Conservation (phyloP, 2,888 invertebrate genomes). For the Oxyteleia sp. region DNA sequence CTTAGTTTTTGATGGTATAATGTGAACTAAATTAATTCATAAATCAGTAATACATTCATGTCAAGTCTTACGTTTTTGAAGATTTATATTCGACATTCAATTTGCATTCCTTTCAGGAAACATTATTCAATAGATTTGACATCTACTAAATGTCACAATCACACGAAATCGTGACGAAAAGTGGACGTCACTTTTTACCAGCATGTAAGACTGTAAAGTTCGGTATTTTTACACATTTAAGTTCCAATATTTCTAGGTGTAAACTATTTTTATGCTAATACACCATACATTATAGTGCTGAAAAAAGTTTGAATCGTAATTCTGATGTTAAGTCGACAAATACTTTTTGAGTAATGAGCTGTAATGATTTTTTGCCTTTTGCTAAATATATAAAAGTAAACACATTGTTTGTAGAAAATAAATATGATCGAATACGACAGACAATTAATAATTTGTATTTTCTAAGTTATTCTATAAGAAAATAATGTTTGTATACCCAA, state of each 20-base stretch:
- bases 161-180: conserved; percentile 41
- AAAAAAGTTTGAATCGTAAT: neutral
- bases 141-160: conserved; percentile 51
- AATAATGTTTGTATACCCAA: no score
- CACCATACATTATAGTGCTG: neutral
- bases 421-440: no score
- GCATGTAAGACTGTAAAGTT: conserved; percentile 2
- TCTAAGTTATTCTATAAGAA: no score
- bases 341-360: neutral
- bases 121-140: conserved; percentile 56
- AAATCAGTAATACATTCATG: conserved; percentile 37
- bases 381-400: no score
- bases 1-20: conserved; percentile 26
- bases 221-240: conserved; percentile 16
- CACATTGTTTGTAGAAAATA: no score
- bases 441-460: no score
- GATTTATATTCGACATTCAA: conserved; percentile 54
- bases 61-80: conserved; percentile 48
- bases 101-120: conserved; percentile 43
- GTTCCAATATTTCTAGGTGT: neutral
- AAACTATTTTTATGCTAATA: neutral
- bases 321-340: neutral
- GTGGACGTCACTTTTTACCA: conserved; percentile 44
- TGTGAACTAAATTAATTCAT: conserved; percentile 40
- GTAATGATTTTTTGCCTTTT: no score